Percentiles rank a stretch among this genome's conserved stretches.
These are phyloP conservation scores for Aphelinus atriplicis DNA, from an alignment of 1,140 invertebrate species.

Conservation along the genomic window DNA sequence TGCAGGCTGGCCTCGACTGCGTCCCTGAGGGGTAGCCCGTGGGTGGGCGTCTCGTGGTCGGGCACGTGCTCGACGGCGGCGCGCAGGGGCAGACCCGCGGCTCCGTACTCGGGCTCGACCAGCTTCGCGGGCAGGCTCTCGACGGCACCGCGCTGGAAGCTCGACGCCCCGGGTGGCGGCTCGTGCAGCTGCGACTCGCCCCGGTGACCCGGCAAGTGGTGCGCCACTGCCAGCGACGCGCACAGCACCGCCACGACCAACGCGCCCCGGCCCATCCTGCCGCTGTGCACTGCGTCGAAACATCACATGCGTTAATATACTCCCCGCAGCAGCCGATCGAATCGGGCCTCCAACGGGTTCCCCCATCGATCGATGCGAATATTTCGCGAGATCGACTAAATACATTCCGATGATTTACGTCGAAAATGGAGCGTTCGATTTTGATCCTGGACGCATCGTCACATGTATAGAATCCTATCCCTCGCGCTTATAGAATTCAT, in stretches of 20 bases:
- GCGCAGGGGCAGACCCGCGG: conserved; percentile 57
- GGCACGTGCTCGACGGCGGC: conserved; percentile 68
- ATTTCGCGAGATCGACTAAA: too few relatives aligned
- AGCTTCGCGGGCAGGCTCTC: conserved; percentile 64
- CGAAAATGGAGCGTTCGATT: too few relatives aligned
- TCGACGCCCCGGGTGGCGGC: conserved; percentile 47
- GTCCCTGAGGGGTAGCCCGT: conserved; percentile 66
- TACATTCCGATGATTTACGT: too few relatives aligned
- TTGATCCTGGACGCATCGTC: too few relatives aligned
- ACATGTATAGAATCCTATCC: too few relatives aligned
- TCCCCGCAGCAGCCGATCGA: too few relatives aligned
- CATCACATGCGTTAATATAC: too few relatives aligned
- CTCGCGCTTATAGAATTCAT: too few relatives aligned
- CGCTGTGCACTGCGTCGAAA: too few relatives aligned
- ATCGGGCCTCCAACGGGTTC: too few relatives aligned
- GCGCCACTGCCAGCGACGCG: neutral
- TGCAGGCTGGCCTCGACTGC: conserved; percentile 69
- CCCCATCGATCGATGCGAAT: too few relatives aligned
- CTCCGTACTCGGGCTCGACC: neutral
- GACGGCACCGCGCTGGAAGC: conserved; percentile 68
- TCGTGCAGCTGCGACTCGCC: conserved; percentile 18
- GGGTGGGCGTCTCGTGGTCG: conserved; percentile 44
- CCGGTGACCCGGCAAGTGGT: conserved; percentile 6
- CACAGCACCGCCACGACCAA: conserved; percentile 44
- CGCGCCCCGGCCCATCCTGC: conserved; percentile 47